Conservation (phyloP, 2,888 invertebrate species). For the Acholoe squamosa region DNA sequence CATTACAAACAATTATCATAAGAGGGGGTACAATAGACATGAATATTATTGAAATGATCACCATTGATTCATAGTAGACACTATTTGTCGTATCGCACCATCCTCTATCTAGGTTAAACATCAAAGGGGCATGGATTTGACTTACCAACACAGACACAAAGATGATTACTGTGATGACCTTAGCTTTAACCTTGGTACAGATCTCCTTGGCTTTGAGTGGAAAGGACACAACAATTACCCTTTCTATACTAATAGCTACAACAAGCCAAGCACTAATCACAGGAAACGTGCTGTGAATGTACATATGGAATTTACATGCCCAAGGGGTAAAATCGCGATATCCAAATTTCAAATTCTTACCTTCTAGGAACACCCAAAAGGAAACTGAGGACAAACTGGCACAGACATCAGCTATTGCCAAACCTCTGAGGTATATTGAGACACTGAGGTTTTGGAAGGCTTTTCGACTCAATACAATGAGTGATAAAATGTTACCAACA, state of each 20-base stretch:
- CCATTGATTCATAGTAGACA: neutral
- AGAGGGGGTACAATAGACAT: neutral
- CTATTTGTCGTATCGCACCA: neutral
- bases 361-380: neutral
- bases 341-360: neutral
- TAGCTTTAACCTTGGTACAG: neutral
- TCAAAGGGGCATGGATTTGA: neutral
- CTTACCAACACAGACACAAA: neutral
- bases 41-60: neutral
- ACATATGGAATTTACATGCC: constrained; percentile 2
- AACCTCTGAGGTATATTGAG: neutral
- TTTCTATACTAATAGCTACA: neutral
- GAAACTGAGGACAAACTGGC: neutral
- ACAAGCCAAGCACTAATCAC: constrained; percentile 35
- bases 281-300: neutral
- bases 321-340: neutral
- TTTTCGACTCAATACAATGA: neutral
- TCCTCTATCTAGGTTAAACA: neutral
- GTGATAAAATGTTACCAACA: constrained; percentile 11
- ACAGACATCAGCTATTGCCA: neutral
- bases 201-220: constrained; percentile 27
- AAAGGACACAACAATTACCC: neutral
- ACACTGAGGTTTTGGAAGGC: neutral
- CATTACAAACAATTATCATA: neutral
- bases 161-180: neutral